Evolutionary conservation across 2,113 vertebrate species (phyloP), one percentile per base, ranked within the genome.

Genomic region (Glaucomys volans): DNA sequence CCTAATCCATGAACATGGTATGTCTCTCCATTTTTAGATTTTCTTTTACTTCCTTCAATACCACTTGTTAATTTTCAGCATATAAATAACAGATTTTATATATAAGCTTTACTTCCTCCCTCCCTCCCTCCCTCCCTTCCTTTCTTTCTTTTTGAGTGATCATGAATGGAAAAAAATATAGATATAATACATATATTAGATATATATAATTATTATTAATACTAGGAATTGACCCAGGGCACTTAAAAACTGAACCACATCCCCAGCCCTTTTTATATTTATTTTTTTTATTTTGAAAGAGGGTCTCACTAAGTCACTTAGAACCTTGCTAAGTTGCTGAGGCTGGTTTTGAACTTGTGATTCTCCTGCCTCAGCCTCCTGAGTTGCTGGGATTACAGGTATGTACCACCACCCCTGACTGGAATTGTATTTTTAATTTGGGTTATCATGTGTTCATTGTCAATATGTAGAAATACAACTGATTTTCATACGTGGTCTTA

Each of bases 1-100:
- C 89, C 54, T 16, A 67, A n/a, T 81, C 59, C 64, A 86, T 92
- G 69, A 96, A 72, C 20, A 66, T 93, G 9, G n/a, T 69, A 54
- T 64, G n/a, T 90, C 54, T 87, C 69, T 92, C 22, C 28, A 76
- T 85, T 85, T 71, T 57, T 37, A 92, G 59, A 79, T 84, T 37
- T 90, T 79, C 37, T 88, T 80, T 93, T 13, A 85, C 85, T 94
- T 84, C 67, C 42, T 95, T 86, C 59, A 85, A 77, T 50, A 93
- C 22, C 62, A 82, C 59, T 93, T 97, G 85, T 10, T 89, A 76
- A 91, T 87, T 93, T 91, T 72, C 44, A 69, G 47, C 37, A 77
- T 84, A 67, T 47, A 75, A 10, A 95, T 57, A 94, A 75, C 35
- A 92, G 40, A 17, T 79, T 90, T 93, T 50, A 59, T 86, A 74